phyloP scores from a whole-genome alignment of 2,113 vertebrate genomes.

The Ariopsis seemanni region DNA sequence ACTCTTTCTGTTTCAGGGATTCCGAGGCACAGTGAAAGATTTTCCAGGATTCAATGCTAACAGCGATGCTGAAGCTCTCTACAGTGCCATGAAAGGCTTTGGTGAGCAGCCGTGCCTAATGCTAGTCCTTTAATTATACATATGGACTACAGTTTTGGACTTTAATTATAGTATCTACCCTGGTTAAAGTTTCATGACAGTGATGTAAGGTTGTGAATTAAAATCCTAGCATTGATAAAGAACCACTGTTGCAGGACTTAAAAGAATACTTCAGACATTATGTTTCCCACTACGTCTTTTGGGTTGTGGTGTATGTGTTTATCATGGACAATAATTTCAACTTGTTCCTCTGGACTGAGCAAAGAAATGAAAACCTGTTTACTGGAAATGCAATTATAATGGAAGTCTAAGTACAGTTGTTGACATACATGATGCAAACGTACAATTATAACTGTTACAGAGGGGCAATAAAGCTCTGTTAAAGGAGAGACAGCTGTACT shows the following conservation, averaged over 20 bases:
- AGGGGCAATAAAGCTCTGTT: neutral
- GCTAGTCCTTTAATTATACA: neutral
- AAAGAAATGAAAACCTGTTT: neutral
- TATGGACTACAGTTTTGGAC: neutral
- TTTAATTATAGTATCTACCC: too few species aligned
- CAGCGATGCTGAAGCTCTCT: constrained; percentile 85
- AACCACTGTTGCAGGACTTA: neutral
- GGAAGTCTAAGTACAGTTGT: neutral
- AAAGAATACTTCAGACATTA: neutral
- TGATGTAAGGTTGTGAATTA: neutral
- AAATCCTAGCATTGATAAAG: neutral
- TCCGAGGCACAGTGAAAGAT: constrained; percentile 85
- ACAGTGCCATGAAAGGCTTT: constrained; percentile 94
- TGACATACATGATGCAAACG: neutral
- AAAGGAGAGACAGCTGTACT: too few species aligned
- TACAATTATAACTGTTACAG: neutral
- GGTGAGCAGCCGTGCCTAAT: constrained; percentile 72
- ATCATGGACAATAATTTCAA: neutral
- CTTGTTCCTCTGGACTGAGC: neutral
- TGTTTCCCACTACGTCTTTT: neutral
- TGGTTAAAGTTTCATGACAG: neutral
- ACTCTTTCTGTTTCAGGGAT: constrained; percentile 72
- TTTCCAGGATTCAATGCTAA: constrained; percentile 79
- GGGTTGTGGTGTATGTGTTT: neutral
- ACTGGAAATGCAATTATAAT: neutral